Evolutionary conservation across 2,113 vertebrate genomes (phyloP).

Genomic region (Sturnira hondurensis): DNA sequence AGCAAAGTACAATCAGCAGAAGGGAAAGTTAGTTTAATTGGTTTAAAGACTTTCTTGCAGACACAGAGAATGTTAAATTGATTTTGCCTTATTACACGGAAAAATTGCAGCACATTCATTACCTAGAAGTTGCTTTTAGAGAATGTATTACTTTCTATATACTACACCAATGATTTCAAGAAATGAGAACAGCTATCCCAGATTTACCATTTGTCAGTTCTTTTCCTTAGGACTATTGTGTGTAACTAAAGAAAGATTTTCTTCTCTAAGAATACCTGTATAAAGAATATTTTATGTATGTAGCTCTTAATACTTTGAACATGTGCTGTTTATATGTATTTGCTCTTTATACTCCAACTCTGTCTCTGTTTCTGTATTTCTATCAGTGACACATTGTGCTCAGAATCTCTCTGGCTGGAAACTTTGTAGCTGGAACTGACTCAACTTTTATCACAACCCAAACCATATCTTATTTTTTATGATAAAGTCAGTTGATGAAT

Average conservation of each 20-base stretch:
- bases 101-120: constrained; percentile 16
- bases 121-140: background rate
- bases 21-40: constrained; percentile 43
- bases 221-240: background rate
- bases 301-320: background rate
- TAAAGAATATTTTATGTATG: background rate
- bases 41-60: constrained; percentile 52
- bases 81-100: constrained; percentile 47
- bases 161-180: background rate
- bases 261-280: background rate
- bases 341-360: background rate
- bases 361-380: background rate
- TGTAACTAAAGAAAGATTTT: background rate
- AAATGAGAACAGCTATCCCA: background rate
- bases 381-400: background rate
- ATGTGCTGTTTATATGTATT: background rate
- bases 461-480: background rate
- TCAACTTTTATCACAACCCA: background rate
- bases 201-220: background rate
- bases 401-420: background rate
- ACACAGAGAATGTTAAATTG: constrained; percentile 36
- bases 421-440: background rate
- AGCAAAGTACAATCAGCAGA: background rate
- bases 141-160: constrained; percentile 1
- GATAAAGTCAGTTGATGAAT: background rate